Percentiles rank a stretch among this genome's conserved stretches.
These are phyloP conservation scores for Leptinotarsa rubiginosa DNA, from an alignment of 2,888 invertebrate genomes.

Conservation along the genomic window DNA sequence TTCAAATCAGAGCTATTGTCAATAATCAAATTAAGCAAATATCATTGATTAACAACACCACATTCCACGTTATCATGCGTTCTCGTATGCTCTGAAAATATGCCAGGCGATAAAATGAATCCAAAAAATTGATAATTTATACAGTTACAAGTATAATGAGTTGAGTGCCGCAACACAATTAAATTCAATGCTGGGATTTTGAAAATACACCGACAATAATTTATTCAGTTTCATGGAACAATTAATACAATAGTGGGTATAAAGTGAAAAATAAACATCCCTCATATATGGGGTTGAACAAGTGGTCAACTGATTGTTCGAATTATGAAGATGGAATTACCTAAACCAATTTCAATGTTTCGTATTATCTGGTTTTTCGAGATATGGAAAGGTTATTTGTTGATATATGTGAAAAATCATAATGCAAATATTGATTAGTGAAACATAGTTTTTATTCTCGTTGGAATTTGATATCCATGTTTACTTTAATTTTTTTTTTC, in stretches of 20 bases:
- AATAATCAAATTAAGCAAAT: neutral
- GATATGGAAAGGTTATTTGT: too few relatives aligned
- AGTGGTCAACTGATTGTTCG: neutral
- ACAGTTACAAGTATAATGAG: conserved; percentile 30
- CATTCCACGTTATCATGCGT: conserved; percentile 16
- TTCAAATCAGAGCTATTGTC: neutral
- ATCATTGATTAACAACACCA: neutral
- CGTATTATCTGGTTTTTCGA: too few relatives aligned
- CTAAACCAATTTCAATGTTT: too few relatives aligned
- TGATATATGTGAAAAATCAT: too few relatives aligned
- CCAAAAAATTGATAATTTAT: conserved; percentile 34
- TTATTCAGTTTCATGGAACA: conserved; percentile 26
- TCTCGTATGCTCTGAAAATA: conserved; percentile 25
- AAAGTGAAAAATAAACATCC: neutral
- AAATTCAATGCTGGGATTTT: conserved; percentile 34
- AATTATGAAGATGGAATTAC: neutral
- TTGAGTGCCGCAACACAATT: conserved; percentile 33
- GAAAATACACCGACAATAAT: conserved; percentile 33
- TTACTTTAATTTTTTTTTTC: too few relatives aligned
- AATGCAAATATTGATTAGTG: too few relatives aligned
- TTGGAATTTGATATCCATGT: too few relatives aligned
- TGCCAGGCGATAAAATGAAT: conserved; percentile 30
- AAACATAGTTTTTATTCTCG: too few relatives aligned
- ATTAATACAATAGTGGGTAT: neutral
- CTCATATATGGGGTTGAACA: neutral